Base-by-base conservation (phyloP, 1,140 invertebrate species). In the Halesus radiatus region DNA sequence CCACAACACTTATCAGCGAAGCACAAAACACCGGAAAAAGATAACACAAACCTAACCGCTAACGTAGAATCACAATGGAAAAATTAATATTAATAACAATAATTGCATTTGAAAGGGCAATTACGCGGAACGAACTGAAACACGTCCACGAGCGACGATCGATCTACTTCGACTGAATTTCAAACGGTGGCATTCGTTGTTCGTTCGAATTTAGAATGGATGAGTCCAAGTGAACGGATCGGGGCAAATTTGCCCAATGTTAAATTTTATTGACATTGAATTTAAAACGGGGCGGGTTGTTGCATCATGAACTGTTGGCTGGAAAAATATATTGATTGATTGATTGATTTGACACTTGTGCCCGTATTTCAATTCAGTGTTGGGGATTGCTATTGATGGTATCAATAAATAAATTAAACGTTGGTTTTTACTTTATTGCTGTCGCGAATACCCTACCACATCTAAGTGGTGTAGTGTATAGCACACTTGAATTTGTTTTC, bases 111-210 rank as follows among this genome's bases (percentile, higher is more conserved):
- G 8, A 72, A 53, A 52, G 22, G 45, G 62, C 22, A 26, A 45
- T 45, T 10, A 3, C 15, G 16, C 50, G 68, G 68, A 72, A 20
- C 68, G 50, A 22, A 52, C 3, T 8, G 26, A 53, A 26, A 26
- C 68, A 72, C 68, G 68, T 72, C 68, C 68, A 10, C 45, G 20
- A 16, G 20, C 68, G 37, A 3, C 18, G 37, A 53, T 23, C 45
- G 68, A 52, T 72, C 68, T 45, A 23, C 18, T 52, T 23, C 10
- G 8, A 72, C 68, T 72, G 68, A 72, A 72, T 22, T 70, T 37
- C 6, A 66, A 52, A 53, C 68, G 68, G 50, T 54, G 68, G 68
- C 45, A 72, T 37, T 66, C 37, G 8, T 45, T 54, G 53, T 72
- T 72, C 68, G 68, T 52, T 72, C 68, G 37, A 45, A 23, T 52